Evolutionary conservation across 1,140 invertebrate species (phyloP).

Genomic region (Psix sp.): DNA sequence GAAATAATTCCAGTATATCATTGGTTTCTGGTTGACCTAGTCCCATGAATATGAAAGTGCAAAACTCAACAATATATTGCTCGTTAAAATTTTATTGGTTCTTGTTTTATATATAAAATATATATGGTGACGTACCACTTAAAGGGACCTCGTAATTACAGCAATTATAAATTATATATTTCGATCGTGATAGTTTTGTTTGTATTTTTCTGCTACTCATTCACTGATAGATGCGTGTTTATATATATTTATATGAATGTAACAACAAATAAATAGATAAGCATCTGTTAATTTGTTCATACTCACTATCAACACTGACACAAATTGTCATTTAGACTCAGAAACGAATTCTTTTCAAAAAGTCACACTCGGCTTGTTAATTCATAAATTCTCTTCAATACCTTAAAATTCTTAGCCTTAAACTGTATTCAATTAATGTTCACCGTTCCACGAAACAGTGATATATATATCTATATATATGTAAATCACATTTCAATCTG

Average conservation of each 20-base stretch:
- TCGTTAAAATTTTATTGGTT: constrained; percentile 61
- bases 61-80: constrained; percentile 67
- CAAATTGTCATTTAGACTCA: constrained; percentile 55
- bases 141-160: constrained; percentile 71
- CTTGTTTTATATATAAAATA: constrained; percentile 71
- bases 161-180: constrained; percentile 72
- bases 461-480: constrained; percentile 53
- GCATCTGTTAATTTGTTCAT: constrained; percentile 69
- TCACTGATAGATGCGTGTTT: constrained; percentile 36
- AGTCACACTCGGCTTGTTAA: constrained; percentile 3
- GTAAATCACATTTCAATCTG: constrained; percentile 67
- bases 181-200: constrained; percentile 65
- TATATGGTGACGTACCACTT: constrained; percentile 66
- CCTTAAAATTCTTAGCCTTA: too few relatives aligned
- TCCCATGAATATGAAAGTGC: constrained; percentile 5
- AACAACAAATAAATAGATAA: constrained; percentile 76
- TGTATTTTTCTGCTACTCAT: constrained; percentile 55
- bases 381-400: background rate
- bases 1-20: too few relatives aligned
- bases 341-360: constrained; percentile 23
- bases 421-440: too few relatives aligned
- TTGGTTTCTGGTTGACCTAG: constrained; percentile 19
- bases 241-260: constrained; percentile 60
- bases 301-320: constrained; percentile 73
- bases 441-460: too few relatives aligned